Percentiles rank a stretch among this genome's conserved stretches.
These are phyloP conservation scores for Atlantisia rogersi DNA, from an alignment of 2,113 vertebrate genomes.

Conservation along the genomic window DNA sequence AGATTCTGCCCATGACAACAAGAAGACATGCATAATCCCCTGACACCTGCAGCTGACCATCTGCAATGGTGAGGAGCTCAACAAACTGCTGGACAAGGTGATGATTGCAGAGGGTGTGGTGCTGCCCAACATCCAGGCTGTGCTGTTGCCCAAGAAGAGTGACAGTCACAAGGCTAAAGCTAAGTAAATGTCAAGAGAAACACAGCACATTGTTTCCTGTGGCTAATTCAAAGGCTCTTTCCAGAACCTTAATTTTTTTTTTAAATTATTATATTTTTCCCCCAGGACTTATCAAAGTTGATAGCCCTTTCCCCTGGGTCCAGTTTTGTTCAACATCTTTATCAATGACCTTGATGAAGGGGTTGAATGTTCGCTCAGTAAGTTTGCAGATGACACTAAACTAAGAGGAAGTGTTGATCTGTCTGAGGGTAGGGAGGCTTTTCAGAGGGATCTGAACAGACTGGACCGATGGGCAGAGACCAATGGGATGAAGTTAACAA, in stretches of 20 bases:
- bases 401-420: too few species aligned
- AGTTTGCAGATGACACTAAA: too few species aligned
- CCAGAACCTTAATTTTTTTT: neutral
- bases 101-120: slow-evolving; percentile 77
- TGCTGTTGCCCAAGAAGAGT: slow-evolving; percentile 76
- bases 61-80: slow-evolving; percentile 89
- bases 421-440: too few species aligned
- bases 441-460: too few species aligned
- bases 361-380: too few species aligned
- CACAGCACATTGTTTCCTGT: fast-evolving
- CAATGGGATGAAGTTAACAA: too few species aligned
- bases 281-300: too few species aligned
- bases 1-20: slow-evolving; percentile 91
- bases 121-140: slow-evolving; percentile 89
- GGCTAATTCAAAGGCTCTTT: slow-evolving; percentile 19
- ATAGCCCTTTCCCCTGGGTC: too few species aligned
- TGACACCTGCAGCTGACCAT: slow-evolving; percentile 89
- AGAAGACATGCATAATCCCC: slow-evolving; percentile 95
- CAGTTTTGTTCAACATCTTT: too few species aligned
- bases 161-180: slow-evolving; percentile 54
- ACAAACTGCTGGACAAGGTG: slow-evolving; percentile 79
- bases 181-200: neutral
- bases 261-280: too few species aligned
- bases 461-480: too few species aligned
- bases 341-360: too few species aligned